Evolutionary conservation across 1,140 invertebrate genomes (phyloP), one percentile per base, ranked within the genome.

Genomic region (Bombus haemorrhoidalis): DNA sequence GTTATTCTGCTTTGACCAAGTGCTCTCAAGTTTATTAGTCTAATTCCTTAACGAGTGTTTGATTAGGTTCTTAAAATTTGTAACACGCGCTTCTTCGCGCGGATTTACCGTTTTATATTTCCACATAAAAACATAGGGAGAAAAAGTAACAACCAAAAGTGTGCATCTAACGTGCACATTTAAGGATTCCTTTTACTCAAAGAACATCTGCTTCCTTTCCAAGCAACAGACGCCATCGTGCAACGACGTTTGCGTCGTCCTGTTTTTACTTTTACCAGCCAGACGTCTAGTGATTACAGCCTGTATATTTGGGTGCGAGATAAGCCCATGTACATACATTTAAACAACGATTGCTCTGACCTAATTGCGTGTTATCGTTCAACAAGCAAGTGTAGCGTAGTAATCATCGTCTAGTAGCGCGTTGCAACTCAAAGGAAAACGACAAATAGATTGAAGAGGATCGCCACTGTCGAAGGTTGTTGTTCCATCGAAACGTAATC

Each of bases 341-440:
- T 34, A 32, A 28, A 25, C 32, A 59, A 57, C 32, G 47, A 79
- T 53, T 25, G 77, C 34, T 66, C 15, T 66, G 77, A 81, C 78
- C 78, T 25, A 75, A 81, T 81, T 81, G 37, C 71, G 57, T 6
- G 4, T 75, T 80, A 81, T 81, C 77, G 43, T 41, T 9, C 53
- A 12, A 32, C n/a, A n/a, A 34, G 22, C 0, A 34, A 43, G 10
- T 2, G 74, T 37, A 53, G 18, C 32, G 66, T n/a, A 41, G 5
- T 69, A 66, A 66, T 66, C 15, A 15, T 32, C n/a, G 15, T 3
- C 13, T 8, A 62, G 59, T 12, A n/a, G 59, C 64, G 6, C 2
- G n/a, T 32, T 32, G 22, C 28, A 34, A 39, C 1, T 8, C 18
- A 43, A 76, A 47, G 66, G 12, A 37, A 64, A 66, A 15, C 32